Percentiles rank a stretch among this genome's conserved stretches.
These are phyloP conservation scores for Hypolimnas misippus DNA, from an alignment of 2,888 invertebrate genomes.

Conservation along the genomic window DNA sequence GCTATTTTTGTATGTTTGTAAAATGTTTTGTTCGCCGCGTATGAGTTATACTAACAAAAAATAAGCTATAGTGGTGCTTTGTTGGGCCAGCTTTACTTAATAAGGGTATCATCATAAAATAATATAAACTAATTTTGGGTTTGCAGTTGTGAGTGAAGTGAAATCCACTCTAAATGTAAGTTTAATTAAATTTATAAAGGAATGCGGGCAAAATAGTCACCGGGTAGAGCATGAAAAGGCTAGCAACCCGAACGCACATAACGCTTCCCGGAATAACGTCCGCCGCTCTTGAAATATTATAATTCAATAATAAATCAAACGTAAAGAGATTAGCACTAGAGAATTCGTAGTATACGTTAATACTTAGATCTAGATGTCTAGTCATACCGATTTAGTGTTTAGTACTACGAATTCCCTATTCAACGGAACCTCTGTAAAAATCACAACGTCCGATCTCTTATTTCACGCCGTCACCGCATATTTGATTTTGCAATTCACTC, in stretches of 20 bases:
- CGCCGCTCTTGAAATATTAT: conserved; percentile 4
- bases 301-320: conserved; percentile 18
- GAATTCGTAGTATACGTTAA: conserved; percentile 59
- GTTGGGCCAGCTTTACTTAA: conserved; percentile 60
- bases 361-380: conserved; percentile 47
- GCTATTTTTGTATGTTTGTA: conserved; percentile 42
- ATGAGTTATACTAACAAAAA: conserved; percentile 38
- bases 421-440: conserved; percentile 36
- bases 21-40: conserved; percentile 49
- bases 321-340: conserved; percentile 44
- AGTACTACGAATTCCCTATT: conserved; percentile 59
- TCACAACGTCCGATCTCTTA: conserved; percentile 58
- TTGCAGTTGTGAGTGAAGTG: conserved; percentile 82
- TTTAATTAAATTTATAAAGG: conserved; percentile 71
- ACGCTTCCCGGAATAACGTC: conserved; percentile 65
- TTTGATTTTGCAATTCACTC: conserved; percentile 67
- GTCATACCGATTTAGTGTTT: conserved; percentile 49
- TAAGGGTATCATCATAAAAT: conserved; percentile 55
- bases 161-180: conserved; percentile 77
- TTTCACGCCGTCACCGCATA: conserved; percentile 71
- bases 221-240: conserved; percentile 80
- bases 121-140: conserved; percentile 81
- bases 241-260: conserved; percentile 73
- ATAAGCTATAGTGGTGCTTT: conserved; percentile 51
- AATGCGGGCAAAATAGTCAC: conserved; percentile 78